Conservation (phyloP, 2,113 vertebrate species). For the Eretmochelys imbricata region DNA sequence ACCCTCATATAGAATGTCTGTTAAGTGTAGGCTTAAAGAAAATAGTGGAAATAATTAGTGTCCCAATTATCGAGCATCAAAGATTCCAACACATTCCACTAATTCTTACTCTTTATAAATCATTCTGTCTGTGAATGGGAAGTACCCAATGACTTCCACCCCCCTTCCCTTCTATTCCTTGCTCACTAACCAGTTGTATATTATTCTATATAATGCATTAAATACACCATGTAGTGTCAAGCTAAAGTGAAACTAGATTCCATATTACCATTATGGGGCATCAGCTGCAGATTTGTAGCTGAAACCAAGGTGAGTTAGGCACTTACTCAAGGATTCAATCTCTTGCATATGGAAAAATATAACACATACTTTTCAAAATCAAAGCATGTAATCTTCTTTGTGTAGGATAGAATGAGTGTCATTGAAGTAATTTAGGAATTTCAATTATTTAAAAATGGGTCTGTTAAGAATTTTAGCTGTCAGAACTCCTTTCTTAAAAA, state of each 20-base stretch:
- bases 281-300: no score
- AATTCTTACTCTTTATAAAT: slow-evolving; percentile 13
- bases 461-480: neutral
- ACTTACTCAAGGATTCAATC: neutral
- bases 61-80: neutral
- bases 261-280: no score
- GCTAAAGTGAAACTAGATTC: no score
- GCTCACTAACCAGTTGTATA: neutral
- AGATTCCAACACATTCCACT: slow-evolving; percentile 6
- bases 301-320: neutral
- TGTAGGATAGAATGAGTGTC: neutral
- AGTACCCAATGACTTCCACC: neutral
- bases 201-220: no score
- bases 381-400: neutral
- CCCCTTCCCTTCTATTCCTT: neutral
- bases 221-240: no score
- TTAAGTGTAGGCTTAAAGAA: neutral
- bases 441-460: neutral
- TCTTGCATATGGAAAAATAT: neutral
- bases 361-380: neutral
- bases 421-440: neutral
- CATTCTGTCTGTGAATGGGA: neutral
- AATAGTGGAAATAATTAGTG: neutral
- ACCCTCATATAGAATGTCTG: neutral
- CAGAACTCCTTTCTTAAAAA: neutral